Conservation (phyloP, 2,888 invertebrate genomes). For the Drymonia ruficornis region DNA sequence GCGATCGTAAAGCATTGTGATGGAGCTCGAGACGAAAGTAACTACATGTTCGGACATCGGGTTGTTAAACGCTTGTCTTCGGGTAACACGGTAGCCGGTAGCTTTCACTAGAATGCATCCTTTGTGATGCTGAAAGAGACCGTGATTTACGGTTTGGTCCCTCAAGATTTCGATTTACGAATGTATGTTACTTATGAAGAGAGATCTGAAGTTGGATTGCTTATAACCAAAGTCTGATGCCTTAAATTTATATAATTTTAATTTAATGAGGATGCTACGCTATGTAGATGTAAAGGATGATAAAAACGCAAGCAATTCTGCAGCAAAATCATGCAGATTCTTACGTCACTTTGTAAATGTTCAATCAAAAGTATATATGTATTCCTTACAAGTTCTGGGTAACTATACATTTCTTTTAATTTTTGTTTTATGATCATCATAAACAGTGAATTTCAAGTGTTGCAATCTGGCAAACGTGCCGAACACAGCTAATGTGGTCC, state of each 20-base stretch:
- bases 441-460: neutral
- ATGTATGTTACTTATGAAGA: neutral
- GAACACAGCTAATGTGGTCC: slow-evolving; percentile 8
- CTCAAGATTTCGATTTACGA: neutral
- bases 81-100: slow-evolving; percentile 1
- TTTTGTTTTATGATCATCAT: neutral
- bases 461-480: neutral
- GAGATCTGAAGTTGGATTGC: neutral
- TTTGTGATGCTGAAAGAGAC: slow-evolving; percentile 3
- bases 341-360: too few species aligned
- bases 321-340: too few species aligned
- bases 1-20: slow-evolving; percentile 22
- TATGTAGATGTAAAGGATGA: too few species aligned
- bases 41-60: slow-evolving; percentile 3
- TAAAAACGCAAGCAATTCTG: too few species aligned
- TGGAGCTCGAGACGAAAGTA: slow-evolving; percentile 16
- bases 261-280: too few species aligned
- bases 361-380: too few species aligned
- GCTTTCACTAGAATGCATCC: slow-evolving; percentile 7
- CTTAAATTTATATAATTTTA: too few species aligned
- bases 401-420: neutral
- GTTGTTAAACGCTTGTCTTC: slow-evolving; percentile 4
- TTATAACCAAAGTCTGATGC: neutral
- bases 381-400: too few species aligned
- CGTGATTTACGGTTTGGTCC: neutral